Evolutionary conservation across 2,797 vertebrate genomes (phyloP), one percentile per base, ranked within the genome.

Genomic region (Amblyopsis hoosieri): DNA sequence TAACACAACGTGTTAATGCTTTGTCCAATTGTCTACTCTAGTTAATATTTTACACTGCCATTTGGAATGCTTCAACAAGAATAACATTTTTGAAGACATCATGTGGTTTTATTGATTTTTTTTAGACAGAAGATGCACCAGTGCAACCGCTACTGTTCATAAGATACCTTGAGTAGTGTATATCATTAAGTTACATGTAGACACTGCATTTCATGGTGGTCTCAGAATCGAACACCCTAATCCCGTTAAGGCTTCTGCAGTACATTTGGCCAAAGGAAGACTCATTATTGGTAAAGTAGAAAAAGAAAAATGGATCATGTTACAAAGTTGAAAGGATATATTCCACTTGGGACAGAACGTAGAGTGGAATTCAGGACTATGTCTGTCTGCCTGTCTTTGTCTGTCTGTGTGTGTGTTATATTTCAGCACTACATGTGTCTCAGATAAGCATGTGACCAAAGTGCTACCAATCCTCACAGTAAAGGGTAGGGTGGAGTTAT

Each of bases 101-200:
- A 60, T 77, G 65, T 64, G 78, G 61, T 29, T 29, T 29, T 73
- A 51, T 68, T 29, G 68, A 89, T 87, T 53, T 84, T 23, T 23
- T 87, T 87, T 68, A 71, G 69, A 82, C 69, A 62, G 72, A 75
- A 78, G 69, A 69, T 57, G 69, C 53, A 72, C 53, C 45, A 54
- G 46, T 2, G 46, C n/a, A 33, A 37, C 33, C 64, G 48, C 55
- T 64, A 72, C 23, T 56, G 67, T 69, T 60, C 68, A 77, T 61
- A 37, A 9, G 52, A 74, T 3, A 23, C 64, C 57, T 55, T 55
- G 74, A 37, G 33, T 37, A 82, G 78, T 71, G 72, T 67, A 68
- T 54, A 74, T 84, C 66, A 78, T 85, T 78, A 6, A 57, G 80
- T 84, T 87, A 75, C 77, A 78, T 15, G 51, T n/a, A 46, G 46